phyloP scores from a whole-genome alignment of 2,888 invertebrate species.

The Criorhina ranunculi region DNA sequence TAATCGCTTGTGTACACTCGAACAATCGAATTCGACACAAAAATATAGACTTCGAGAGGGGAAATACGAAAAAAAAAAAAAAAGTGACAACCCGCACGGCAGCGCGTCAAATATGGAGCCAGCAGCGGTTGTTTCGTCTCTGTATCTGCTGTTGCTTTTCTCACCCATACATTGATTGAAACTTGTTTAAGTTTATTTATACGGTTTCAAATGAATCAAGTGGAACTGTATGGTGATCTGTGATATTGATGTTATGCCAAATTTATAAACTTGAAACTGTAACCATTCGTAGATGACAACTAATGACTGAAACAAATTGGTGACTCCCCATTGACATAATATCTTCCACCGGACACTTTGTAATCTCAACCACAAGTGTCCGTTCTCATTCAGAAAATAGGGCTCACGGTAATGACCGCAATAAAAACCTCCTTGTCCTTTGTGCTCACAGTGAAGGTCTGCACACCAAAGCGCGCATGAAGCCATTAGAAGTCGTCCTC shows the following conservation, averaged over 20 bases:
- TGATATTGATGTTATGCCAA: background rate
- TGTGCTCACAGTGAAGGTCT: conserved; percentile 16
- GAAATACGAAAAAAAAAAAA: conserved; percentile 10
- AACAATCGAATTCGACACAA: conserved; percentile 48
- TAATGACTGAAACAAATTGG: conserved; percentile 25
- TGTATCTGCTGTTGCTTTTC: conserved; percentile 3
- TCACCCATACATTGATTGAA: conserved; percentile 40
- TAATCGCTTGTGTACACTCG: conserved; percentile 58
- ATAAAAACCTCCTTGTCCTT: conserved; percentile 38
- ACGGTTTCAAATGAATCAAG: conserved; percentile 1
- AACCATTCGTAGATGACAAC: background rate
- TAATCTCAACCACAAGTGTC: conserved; percentile 46
- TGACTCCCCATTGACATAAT: conserved; percentile 19
- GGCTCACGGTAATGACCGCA: conserved; percentile 31
- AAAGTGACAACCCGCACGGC: background rate
- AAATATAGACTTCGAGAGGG: conserved; percentile 4
- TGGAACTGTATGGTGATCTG: too few relatives aligned
- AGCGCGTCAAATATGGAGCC: background rate
- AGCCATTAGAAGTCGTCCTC: conserved; percentile 50
- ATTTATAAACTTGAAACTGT: background rate
- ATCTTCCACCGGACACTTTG: conserved; percentile 34
- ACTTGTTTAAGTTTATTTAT: conserved; percentile 42
- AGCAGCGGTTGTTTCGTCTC: background rate
- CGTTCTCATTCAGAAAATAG: conserved; percentile 30
- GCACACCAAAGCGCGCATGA: conserved; percentile 27